Evolutionary conservation across 2,113 vertebrate species (phyloP).

Genomic region (Perca fluviatilis): DNA sequence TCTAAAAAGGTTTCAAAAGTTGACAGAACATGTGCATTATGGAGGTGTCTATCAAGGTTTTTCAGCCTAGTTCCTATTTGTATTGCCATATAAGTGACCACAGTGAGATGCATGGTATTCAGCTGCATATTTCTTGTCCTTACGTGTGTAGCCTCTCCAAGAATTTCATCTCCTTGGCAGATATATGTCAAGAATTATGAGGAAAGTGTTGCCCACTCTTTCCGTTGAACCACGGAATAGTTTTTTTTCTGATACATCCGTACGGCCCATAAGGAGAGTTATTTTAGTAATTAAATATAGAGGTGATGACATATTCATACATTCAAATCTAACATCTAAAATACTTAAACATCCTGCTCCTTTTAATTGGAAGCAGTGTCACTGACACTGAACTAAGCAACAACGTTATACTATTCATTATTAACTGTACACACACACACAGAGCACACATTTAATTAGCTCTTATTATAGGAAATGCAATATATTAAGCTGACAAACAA

Average conservation of each 20-base stretch:
- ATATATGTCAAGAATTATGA: neutral
- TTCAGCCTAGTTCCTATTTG: neutral
- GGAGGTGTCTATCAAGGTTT: slow-evolving; percentile 5
- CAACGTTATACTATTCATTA: slow-evolving; percentile 47
- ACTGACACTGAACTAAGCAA: slow-evolving; percentile 30
- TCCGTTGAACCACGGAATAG: neutral
- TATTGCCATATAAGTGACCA: neutral
- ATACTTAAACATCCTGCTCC: slow-evolving; percentile 5
- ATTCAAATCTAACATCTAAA: slow-evolving; percentile 16
- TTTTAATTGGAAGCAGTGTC: slow-evolving; percentile 42
- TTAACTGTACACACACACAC: slow-evolving; percentile 35
- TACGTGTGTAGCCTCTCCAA: neutral
- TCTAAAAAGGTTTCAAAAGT: neutral
- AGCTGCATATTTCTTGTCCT: neutral
- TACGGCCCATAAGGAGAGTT: neutral
- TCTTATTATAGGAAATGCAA: slow-evolving; percentile 55
- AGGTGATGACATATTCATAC: neutral
- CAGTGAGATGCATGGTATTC: neutral
- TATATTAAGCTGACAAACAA: slow-evolving; percentile 45
- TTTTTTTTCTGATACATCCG: neutral
- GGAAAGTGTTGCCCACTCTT: neutral
- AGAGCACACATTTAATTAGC: slow-evolving; percentile 48
- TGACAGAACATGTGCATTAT: slow-evolving; percentile 1
- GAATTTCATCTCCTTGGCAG: neutral
- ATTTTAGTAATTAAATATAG: neutral